Evolutionary conservation across 2,113 vertebrate genomes (phyloP).

Genomic region (Thinocorus orbignyianus): DNA sequence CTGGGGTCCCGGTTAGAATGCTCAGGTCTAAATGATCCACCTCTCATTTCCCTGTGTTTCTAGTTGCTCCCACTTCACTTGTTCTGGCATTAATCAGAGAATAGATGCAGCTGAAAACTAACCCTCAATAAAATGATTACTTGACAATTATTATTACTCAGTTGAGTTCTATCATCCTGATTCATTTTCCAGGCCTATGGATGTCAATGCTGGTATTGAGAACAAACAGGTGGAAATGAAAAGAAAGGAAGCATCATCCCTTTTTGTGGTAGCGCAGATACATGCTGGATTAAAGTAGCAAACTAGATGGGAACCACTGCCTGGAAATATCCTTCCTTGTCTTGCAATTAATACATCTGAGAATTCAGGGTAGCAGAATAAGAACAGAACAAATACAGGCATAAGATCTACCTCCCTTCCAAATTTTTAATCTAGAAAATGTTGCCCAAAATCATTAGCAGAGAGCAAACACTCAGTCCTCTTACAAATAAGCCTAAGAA

Average conservation of each 20-base stretch:
- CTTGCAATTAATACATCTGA: not conserved
- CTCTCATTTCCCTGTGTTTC: not conserved
- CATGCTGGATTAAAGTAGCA: not conserved
- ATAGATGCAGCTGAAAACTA: not conserved
- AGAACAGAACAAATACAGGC: not conserved
- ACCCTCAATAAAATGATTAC: not conserved
- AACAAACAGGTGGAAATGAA: not conserved
- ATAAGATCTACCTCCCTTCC: not conserved
- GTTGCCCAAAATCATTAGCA: not conserved
- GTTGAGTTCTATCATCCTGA: not conserved
- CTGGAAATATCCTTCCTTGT: not conserved
- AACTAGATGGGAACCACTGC: not conserved
- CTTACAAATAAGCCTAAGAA: not conserved
- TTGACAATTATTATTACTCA: not conserved
- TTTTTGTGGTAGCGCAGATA: not conserved
- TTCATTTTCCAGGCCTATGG: not conserved
- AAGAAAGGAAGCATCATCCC: not conserved
- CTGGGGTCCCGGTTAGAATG: not conserved
- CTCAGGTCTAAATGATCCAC: rapidly evolving
- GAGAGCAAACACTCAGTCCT: not conserved
- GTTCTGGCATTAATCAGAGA: not conserved
- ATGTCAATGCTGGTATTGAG: not conserved
- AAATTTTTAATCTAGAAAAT: not conserved
- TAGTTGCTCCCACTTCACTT: not conserved
- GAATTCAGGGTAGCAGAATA: not conserved